phyloP scores from a whole-genome alignment of 2,888 invertebrate genomes.

The Dryocosmus kuriphilus region DNA sequence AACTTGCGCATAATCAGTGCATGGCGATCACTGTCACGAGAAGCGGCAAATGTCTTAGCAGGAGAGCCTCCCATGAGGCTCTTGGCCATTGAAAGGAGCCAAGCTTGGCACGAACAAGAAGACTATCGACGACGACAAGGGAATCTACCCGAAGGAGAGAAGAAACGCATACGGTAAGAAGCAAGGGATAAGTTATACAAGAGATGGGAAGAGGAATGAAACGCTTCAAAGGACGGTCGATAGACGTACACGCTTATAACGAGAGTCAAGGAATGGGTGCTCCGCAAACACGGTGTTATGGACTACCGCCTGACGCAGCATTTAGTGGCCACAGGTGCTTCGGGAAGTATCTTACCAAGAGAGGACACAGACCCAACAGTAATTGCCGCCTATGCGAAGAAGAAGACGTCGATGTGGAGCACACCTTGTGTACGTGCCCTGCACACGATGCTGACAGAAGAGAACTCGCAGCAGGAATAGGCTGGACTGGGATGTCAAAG shows the following conservation, averaged over 20 bases:
- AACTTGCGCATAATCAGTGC: not conserved
- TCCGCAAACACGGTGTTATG: conserved; percentile 20
- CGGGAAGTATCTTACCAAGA: conserved; percentile 32
- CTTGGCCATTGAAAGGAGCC: not conserved
- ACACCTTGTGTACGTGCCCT: not conserved
- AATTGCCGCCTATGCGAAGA: too few species aligned
- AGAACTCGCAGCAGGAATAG: not conserved
- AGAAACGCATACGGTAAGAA: not conserved
- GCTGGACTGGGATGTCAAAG: not conserved
- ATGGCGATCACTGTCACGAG: conserved; percentile 4
- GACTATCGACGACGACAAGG: conserved; percentile 1
- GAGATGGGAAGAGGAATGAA: too few species aligned
- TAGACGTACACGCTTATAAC: not conserved
- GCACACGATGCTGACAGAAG: conserved; percentile 6
- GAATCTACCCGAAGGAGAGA: not conserved
- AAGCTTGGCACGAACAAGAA: too few species aligned
- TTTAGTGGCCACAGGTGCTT: conserved; percentile 34
- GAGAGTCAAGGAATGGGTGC: too few species aligned
- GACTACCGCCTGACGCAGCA: conserved; percentile 33
- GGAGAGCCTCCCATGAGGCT: conserved; percentile 2
- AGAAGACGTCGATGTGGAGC: not conserved
- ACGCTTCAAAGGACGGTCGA: too few species aligned
- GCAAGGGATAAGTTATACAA: not conserved
- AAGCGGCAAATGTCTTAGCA: conserved; percentile 11
- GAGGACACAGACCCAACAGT: conserved; percentile 13